These are phyloP conservation scores for Cryptotis parvus DNA, from an alignment of 2,113 vertebrate genomes.

Conservation along the genomic window DNA sequence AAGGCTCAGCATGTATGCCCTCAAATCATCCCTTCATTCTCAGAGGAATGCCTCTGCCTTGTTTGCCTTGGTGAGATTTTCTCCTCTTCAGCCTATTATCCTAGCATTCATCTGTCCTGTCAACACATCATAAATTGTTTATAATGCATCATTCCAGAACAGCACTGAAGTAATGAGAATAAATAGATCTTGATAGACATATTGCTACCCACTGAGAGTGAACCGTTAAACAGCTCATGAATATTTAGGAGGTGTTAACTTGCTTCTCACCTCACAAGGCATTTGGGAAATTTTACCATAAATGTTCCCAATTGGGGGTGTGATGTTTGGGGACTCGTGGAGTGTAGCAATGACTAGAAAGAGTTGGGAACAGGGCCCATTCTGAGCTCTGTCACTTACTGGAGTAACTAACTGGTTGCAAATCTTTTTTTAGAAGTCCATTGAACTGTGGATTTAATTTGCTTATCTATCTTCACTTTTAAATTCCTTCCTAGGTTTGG, in stretches of 20 bases:
- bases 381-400: not conserved
- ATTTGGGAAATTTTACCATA: constrained; percentile 53
- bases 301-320: constrained; percentile 23
- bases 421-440: not conserved
- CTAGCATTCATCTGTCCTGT: constrained; percentile 55
- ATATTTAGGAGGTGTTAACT: constrained; percentile 69
- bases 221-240: constrained; percentile 63
- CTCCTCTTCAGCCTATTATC: constrained; percentile 25
- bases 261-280: constrained; percentile 30
- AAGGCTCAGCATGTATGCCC: not conserved
- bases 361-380: not conserved
- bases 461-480: not conserved
- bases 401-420: not conserved
- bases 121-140: constrained; percentile 54
- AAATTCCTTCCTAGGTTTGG: not conserved
- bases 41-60: not conserved
- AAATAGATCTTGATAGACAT: constrained; percentile 61
- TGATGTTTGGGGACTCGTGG: not conserved
- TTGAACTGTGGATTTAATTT: not conserved
- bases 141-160: constrained; percentile 1
- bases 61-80: not conserved
- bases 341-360: not conserved
- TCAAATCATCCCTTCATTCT: not conserved
- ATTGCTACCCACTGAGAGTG: constrained; percentile 54
- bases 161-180: constrained; percentile 61